Evolutionary conservation across 2,797 vertebrate genomes (phyloP), one percentile per base, ranked within the genome.

Genomic region (Clarias fuscus): DNA sequence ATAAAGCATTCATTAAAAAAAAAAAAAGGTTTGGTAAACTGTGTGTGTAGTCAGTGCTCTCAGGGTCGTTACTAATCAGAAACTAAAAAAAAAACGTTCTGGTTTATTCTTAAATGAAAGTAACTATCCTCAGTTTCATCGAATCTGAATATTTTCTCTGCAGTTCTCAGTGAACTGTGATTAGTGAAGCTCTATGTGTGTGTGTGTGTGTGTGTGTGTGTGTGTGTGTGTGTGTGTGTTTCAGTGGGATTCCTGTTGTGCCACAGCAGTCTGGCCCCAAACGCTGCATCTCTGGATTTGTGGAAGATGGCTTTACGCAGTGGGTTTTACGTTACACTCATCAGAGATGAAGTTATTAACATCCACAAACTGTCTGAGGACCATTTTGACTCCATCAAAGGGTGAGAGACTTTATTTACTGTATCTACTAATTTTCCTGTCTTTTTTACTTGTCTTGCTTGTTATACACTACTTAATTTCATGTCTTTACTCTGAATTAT

Each of bases 191-290:
- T 78, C 27, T 64, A 8, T 62, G 33, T 62, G 48, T 77, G 76
- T 78, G 76, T 78, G 76, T 33, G 59, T 76, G 10, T 70, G 75
- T 79, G 27, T 53, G 8, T n/a, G 15, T 75, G 22, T 71, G 65
- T 22, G 73, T 59, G 56, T 33, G 33, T 33, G 33, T 33, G 33
- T 33, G 76, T 75, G 27, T 61, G 72, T 79, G 84, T 81, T 83
- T 61, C 87, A 99, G 98, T 98, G 53, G 97, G 97, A 17, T 98
- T 98, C 95, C 93, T 99, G 92, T 92, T 97, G 93, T 99, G 97
- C 88, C 97, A 97, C 62, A 95, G 90, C 86, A 97, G 96, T 33
- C 94, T 99, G 88, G 95, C 94, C 78, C 76, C 91, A 0, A 94
- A 95, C 72, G 91, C 91, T 56, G 90, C 92, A 7, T 97, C 96